phyloP scores from a whole-genome alignment of 2,888 invertebrate species.

The Psylliodes chrysocephalus region DNA sequence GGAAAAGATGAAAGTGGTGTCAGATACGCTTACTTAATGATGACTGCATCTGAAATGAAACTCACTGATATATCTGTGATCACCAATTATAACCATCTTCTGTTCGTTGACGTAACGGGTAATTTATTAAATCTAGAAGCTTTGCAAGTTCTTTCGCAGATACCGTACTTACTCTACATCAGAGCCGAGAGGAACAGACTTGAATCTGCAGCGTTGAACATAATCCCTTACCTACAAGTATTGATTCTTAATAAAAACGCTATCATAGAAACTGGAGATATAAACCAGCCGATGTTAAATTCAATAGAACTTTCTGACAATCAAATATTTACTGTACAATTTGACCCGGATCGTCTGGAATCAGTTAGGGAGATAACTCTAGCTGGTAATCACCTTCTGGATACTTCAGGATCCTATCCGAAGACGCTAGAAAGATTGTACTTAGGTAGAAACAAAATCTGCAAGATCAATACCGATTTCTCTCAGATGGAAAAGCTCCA shows the following conservation, averaged over 20 bases:
- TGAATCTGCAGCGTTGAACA: conserved; percentile 65
- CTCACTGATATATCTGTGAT: conserved; percentile 68
- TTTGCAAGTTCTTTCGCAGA: conserved; percentile 65
- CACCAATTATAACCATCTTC: conserved; percentile 67
- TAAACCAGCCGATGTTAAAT: conserved; percentile 68
- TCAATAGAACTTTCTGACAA: conserved; percentile 68
- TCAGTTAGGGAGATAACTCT: conserved; percentile 68
- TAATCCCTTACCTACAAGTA: conserved; percentile 71
- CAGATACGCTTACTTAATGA: conserved; percentile 71
- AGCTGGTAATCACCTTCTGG: conserved; percentile 65
- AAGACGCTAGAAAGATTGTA: conserved; percentile 76
- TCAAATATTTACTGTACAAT: conserved; percentile 57
- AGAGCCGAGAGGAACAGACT: conserved; percentile 70
- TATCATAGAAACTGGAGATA: conserved; percentile 66
- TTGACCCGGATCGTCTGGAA: conserved; percentile 53
- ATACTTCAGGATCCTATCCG: conserved; percentile 65
- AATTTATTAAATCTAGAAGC: conserved; percentile 66
- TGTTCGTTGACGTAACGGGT: conserved; percentile 69
- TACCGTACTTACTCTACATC: conserved; percentile 69
- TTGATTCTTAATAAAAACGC: conserved; percentile 68
- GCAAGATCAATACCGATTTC: conserved; percentile 64
- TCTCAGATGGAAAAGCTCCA: conserved; percentile 70
- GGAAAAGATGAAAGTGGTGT: conserved; percentile 63
- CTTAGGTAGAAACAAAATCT: conserved; percentile 61
- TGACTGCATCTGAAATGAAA: conserved; percentile 65